phyloP scores from a whole-genome alignment of 2,113 vertebrate genomes.

The Haplochromis vanheusdeni region DNA sequence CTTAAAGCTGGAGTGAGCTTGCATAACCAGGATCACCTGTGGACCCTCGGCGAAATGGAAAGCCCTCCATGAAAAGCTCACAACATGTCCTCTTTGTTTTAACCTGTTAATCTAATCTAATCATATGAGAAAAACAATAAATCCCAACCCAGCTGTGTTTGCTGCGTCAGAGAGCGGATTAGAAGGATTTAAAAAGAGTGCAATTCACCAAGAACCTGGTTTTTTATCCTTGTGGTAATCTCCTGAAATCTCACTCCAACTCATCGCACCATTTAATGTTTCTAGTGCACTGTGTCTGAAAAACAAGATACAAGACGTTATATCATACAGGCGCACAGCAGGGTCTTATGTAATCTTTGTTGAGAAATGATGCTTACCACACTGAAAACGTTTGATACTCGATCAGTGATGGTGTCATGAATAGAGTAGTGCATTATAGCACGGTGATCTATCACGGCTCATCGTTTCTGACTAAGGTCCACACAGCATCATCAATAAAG shows the following conservation, averaged over 20 bases:
- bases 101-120: slow-evolving; percentile 11
- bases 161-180: slow-evolving; percentile 39
- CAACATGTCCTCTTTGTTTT: slow-evolving; percentile 27
- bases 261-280: slow-evolving; percentile 23
- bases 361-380: not conserved
- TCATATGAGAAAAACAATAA: slow-evolving; percentile 50
- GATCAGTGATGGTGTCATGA: not conserved
- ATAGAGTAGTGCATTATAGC: not conserved
- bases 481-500: not conserved
- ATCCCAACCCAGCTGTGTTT: slow-evolving; percentile 40
- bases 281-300: not conserved
- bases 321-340: not conserved
- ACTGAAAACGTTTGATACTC: not conserved
- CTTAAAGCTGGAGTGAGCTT: slow-evolving; percentile 5
- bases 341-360: not conserved
- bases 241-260: slow-evolving; percentile 39
- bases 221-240: slow-evolving; percentile 60
- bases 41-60: slow-evolving; percentile 7
- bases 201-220: slow-evolving; percentile 55
- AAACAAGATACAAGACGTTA: slow-evolving; percentile 4
- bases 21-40: slow-evolving; percentile 15
- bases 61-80: slow-evolving; percentile 21
- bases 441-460: not conserved
- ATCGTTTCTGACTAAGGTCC: not conserved
- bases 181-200: slow-evolving; percentile 54